Evolutionary conservation across 2,797 vertebrate species (phyloP).

Genomic region (Gymnothorax reevesii): DNA sequence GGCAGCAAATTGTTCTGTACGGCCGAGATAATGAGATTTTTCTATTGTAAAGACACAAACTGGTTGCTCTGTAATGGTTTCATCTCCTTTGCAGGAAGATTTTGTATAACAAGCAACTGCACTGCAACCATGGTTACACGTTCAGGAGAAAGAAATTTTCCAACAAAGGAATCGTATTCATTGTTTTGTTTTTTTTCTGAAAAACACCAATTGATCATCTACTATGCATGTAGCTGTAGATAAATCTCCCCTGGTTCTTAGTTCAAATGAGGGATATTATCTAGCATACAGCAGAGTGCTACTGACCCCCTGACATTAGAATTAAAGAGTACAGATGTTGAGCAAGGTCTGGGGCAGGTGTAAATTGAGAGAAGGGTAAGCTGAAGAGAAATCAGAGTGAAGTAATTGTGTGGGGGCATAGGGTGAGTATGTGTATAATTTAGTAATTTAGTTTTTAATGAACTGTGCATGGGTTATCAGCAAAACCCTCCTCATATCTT

Average conservation of each 20-base stretch:
- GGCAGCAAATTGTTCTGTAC: background rate
- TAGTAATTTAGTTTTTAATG: background rate
- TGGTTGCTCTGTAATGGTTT: background rate
- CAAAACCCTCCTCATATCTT: background rate
- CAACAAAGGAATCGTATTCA: constrained; percentile 7
- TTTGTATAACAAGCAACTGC: constrained; percentile 12
- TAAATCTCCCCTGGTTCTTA: background rate
- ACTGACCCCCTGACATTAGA: background rate
- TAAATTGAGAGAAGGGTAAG: background rate
- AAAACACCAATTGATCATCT: background rate
- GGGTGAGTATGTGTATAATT: background rate
- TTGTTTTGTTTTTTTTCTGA: background rate
- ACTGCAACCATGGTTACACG: constrained; percentile 17
- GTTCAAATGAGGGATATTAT: background rate
- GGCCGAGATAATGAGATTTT: background rate
- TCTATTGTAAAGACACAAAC: background rate
- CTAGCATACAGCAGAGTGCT: background rate
- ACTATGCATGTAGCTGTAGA: background rate
- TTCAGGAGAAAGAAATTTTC: background rate
- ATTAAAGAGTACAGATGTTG: background rate
- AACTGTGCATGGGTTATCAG: background rate
- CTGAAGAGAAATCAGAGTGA: background rate
- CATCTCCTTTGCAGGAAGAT: background rate
- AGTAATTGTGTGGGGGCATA: background rate
- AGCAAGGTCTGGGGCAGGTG: background rate